Evolutionary conservation across 2,113 vertebrate species (phyloP), one percentile per base, ranked within the genome.

Genomic region (Colinus virginianus): DNA sequence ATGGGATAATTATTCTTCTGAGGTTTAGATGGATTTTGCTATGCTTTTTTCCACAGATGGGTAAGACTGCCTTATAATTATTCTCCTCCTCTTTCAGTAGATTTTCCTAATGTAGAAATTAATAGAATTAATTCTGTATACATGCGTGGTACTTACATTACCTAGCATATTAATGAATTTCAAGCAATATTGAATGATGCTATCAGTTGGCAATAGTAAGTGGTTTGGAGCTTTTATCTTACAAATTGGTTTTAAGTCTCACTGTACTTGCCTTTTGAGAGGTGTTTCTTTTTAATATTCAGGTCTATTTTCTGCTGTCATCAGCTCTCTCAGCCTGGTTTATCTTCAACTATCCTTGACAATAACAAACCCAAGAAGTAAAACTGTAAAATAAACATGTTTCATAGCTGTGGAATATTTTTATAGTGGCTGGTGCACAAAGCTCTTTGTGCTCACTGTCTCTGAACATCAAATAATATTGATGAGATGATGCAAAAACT

Each of bases 111-210:
- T 90, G 80, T 55, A 93, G 86, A 96, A 92, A 96, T 92, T 96
- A 96, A 95, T 94, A 84, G 92, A 93, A 93, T 88, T 93, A 91
- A 92, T 96, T 96, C 90, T 96, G 90, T 96, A 71, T 92, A 96
- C 94, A 84, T 61, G 80, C 88, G 84, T 69, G 71, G 82, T 88
- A 61, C 77, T 93, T 93, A 78, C 7, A 2, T 90, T 90, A 78
- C 83, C 38, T 88, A 45, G 53, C 58, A 67, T 84, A 90, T 93
- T 95, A 96, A 95, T 88, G 83, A 94, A 78, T 92, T 93, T 88
- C 77, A 90, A 78, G 83, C 58, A 45, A 82, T 92, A 81, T 7
- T 92, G 85, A 94, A 92, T 90, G 69, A 90, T 90, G 69, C 79
- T 90, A 88, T 95, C 95, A 92, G 90, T 84, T 91, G 85, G 82